Base-by-base conservation (phyloP, 2,113 vertebrate genomes). In the Pelobates fuscus region DNA sequence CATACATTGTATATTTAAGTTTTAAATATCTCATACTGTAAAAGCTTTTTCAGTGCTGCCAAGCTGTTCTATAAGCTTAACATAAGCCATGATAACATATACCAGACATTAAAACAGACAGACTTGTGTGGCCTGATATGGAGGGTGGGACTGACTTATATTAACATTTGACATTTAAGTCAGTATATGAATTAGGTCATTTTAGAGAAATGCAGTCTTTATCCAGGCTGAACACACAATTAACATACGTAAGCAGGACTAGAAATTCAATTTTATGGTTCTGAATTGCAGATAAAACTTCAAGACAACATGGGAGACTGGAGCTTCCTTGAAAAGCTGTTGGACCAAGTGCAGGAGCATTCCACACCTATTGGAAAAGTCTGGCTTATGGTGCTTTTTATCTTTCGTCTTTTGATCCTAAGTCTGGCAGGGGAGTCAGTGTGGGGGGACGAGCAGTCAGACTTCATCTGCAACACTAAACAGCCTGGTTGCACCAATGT, bases 301-400 rank as follows among this genome's bases (percentile, higher is more conserved):
- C 20, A 25, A 71, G 57, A 68, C 72, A 83, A 82, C 87, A 98
- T 94, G 93, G 94, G 93, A 24, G 97, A 99, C 88, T 98, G 97
- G 97, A 90, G 93, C 71, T 98, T 98, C 83, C 89, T 99, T 63
- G 95, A 98, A 87, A 93, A 94, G 78, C 87, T 99, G 78, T 88
- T 98, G 82, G 95, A 96, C 87, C 95, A 96, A 78, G 95, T 95
- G 49, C 95, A 98, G 88, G 94, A 97, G 85, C 94, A 97, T 78
- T 97, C 95, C 0, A 98, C 96, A 0, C 89, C 85, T 32, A 84
- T 98, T 1, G 96, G 97, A 68, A 95, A 96, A 21, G 87, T 98
- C 86, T 98, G 97, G 97, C 89, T 99, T 46, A 96, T 95, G 0
- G 94, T 98, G 7, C 94, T 99, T 63, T 98, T 99, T 92, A 93